Percentiles rank a stretch among this genome's conserved stretches.
phyloP scores from a whole-genome alignment of 1,140 invertebrate genomes.

The Neodiprion lecontei region DNA sequence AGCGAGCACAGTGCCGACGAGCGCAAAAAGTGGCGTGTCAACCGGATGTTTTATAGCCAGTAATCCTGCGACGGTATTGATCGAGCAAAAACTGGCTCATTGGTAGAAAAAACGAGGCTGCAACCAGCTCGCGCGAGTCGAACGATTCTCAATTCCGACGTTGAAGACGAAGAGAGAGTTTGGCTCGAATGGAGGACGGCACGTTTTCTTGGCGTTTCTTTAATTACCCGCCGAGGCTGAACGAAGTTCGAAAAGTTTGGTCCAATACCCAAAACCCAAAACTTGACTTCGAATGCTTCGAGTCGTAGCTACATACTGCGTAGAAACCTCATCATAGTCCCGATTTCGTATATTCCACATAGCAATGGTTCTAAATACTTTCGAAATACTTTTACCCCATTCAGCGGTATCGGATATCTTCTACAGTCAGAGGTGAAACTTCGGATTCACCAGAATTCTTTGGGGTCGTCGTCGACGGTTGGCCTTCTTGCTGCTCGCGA shows the following conservation, averaged over 20 bases:
- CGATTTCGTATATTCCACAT: too few species aligned
- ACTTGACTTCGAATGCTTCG: too few species aligned
- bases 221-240: background rate
- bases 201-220: background rate
- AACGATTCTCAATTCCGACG: background rate
- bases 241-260: background rate
- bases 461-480: too few species aligned
- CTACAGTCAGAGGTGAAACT: too few species aligned
- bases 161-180: background rate
- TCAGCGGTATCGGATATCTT: too few species aligned
- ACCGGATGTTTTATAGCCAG: background rate
- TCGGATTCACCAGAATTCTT: too few species aligned
- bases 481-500: too few species aligned
- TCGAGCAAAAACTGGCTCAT: conserved; percentile 1
- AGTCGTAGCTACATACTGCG: too few species aligned
- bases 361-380: too few species aligned
- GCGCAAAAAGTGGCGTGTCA: conserved; percentile 1
- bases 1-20: background rate
- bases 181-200: background rate
- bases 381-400: too few species aligned
- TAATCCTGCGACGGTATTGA: background rate
- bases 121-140: background rate
- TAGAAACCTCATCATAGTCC: too few species aligned
- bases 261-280: too few species aligned
- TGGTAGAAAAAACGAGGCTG: background rate